Percentiles rank a stretch among this genome's conserved stretches.
Evolutionary conservation across 2,797 vertebrate genomes (phyloP).

Genomic region (Sebastes iracundus): DNA sequence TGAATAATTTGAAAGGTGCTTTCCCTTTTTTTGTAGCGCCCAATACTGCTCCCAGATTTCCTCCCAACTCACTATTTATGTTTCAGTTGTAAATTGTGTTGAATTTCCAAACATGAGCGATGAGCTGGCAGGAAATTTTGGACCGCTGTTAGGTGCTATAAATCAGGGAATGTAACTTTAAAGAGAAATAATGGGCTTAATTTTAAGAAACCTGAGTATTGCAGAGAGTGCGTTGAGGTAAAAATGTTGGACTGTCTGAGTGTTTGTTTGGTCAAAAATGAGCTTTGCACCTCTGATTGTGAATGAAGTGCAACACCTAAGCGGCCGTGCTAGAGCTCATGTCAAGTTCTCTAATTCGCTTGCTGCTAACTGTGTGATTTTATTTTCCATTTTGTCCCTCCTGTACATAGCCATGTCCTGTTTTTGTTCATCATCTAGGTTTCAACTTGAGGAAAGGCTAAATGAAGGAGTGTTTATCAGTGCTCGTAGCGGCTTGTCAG

Average conservation of each 20-base stretch:
- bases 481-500: constrained; percentile 48
- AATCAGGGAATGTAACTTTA: constrained; percentile 12
- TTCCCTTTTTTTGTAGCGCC: background rate
- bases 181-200: constrained; percentile 14
- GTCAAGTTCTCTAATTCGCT: constrained; percentile 64
- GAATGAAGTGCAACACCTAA: constrained; percentile 28
- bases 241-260: constrained; percentile 8
- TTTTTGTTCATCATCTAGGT: constrained; percentile 41
- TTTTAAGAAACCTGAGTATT: constrained; percentile 28
- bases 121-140: constrained; percentile 21
- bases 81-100: constrained; percentile 11
- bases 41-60: background rate
- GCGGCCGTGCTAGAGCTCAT: constrained; percentile 34
- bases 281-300: constrained; percentile 27
- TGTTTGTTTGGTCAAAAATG: constrained; percentile 32
- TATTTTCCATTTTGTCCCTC: constrained; percentile 18
- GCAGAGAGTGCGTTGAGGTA: constrained; percentile 10
- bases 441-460: constrained; percentile 65
- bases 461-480: constrained; percentile 63
- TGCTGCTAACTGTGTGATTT: constrained; percentile 70
- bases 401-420: constrained; percentile 61
- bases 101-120: background rate
- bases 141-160: background rate
- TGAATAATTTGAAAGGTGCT: constrained; percentile 20
- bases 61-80: constrained; percentile 24